Percentiles rank a stretch among this genome's conserved stretches.
These are phyloP conservation scores for Saccopteryx leptura DNA, from an alignment of 2,113 vertebrate species.

Conservation along the genomic window DNA sequence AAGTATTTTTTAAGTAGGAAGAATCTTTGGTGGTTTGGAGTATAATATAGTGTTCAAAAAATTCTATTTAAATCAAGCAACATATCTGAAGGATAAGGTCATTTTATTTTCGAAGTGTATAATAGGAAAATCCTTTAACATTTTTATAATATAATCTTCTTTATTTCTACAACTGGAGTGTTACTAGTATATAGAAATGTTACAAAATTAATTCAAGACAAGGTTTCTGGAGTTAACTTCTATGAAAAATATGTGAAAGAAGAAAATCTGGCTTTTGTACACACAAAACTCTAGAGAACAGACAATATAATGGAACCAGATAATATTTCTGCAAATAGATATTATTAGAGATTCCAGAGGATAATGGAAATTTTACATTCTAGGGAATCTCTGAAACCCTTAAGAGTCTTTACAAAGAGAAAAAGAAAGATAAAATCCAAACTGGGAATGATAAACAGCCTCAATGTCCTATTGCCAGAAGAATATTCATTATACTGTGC, in stretches of 20 bases:
- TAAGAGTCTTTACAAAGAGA: not conserved
- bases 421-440: not conserved
- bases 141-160: not conserved
- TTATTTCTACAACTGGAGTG: not conserved
- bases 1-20: not conserved
- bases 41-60: not conserved
- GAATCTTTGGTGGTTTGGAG: not conserved
- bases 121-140: not conserved
- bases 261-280: conserved; percentile 11
- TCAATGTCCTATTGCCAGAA: too few species aligned
- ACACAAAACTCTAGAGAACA: conserved; percentile 14
- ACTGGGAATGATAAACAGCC: not conserved
- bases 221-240: conserved; percentile 35
- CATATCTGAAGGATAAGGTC: not conserved
- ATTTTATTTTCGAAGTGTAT: conserved; percentile 26
- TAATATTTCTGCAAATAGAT: not conserved
- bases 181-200: not conserved
- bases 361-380: conserved; percentile 24
- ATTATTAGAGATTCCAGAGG: not conserved
- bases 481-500: not conserved
- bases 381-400: conserved; percentile 6
- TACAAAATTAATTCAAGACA: conserved; percentile 40
- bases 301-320: not conserved
- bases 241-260: conserved; percentile 60
- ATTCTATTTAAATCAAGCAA: not conserved